Conservation (phyloP, 1,140 invertebrate species). For the Subanguina moxae region DNA sequence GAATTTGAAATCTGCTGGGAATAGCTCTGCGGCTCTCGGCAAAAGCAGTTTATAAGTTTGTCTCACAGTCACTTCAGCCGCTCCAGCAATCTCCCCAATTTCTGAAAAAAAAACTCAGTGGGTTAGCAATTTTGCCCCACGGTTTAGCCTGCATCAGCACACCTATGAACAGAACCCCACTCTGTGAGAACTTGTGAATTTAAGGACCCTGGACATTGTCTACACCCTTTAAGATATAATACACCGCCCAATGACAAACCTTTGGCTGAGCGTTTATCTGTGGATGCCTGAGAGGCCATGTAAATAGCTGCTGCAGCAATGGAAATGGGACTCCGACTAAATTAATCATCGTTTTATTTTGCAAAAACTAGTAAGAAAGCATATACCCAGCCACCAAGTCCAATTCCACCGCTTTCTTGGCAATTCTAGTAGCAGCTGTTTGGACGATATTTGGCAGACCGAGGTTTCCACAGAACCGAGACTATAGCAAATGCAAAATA, state of each 20-base stretch:
- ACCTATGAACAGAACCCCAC: too few relatives aligned
- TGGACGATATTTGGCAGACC: constrained; percentile 84
- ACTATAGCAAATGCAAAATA: constrained; percentile 58
- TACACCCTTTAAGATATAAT: too few relatives aligned
- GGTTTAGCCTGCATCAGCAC: too few relatives aligned
- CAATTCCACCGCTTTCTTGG: constrained; percentile 87
- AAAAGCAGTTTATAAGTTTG: constrained; percentile 98
- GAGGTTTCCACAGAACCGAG: constrained; percentile 67
- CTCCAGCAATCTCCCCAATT: constrained; percentile 96
- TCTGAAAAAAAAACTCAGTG: constrained; percentile 64
- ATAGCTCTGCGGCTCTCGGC: constrained; percentile 81
- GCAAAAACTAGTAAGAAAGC: neutral
- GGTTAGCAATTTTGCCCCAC: too few relatives aligned
- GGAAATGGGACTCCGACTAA: constrained; percentile 87
- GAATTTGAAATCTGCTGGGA: constrained; percentile 94
- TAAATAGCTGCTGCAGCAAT: constrained; percentile 98
- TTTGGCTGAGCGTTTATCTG: constrained; percentile 44
- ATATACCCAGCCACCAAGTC: constrained; percentile 87
- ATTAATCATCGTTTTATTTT: constrained; percentile 21
- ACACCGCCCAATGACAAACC: constrained; percentile 10
- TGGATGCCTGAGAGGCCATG: constrained; percentile 75
- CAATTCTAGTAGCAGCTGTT: constrained; percentile 90
- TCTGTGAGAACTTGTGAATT: too few relatives aligned
- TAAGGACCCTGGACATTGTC: too few relatives aligned
- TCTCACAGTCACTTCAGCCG: constrained; percentile 94